Evolutionary conservation across 1,140 invertebrate species (phyloP).

Genomic region (Magallana angulata): DNA sequence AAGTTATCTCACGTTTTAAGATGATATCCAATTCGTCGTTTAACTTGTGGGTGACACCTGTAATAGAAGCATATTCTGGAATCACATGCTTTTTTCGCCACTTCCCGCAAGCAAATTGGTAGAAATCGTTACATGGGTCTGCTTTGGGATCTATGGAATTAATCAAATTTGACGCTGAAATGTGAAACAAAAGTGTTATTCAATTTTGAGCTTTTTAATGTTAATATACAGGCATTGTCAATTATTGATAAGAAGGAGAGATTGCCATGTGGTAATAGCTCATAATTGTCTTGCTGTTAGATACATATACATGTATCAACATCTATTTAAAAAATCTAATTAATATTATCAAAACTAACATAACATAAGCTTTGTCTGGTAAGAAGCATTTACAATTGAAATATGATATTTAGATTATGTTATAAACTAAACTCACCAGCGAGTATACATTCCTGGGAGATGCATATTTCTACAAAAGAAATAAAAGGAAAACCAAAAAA

Average conservation of each 20-base stretch:
- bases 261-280: too few relatives aligned
- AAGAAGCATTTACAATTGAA: too few relatives aligned
- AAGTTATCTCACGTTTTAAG: conserved; percentile 65
- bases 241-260: too few relatives aligned
- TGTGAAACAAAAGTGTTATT: neutral
- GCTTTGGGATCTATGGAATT: conserved; percentile 48
- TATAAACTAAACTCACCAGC: neutral
- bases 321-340: too few relatives aligned
- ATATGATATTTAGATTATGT: too few relatives aligned
- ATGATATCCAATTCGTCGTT: conserved; percentile 69
- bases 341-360: too few relatives aligned
- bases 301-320: too few relatives aligned
- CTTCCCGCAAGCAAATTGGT: conserved; percentile 90
- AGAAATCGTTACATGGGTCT: conserved; percentile 78
- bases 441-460: neutral
- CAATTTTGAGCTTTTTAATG: too few relatives aligned
- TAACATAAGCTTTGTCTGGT: too few relatives aligned
- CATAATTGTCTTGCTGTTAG: too few relatives aligned
- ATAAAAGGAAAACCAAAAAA: neutral
- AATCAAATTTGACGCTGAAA: conserved; percentile 55
- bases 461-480: neutral
- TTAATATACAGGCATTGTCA: too few relatives aligned
- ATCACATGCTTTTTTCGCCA: conserved; percentile 70
- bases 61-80: conserved; percentile 65
- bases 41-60: conserved; percentile 64